Evolutionary conservation across 2,113 vertebrate species (phyloP).

Genomic region (Lontra canadensis): DNA sequence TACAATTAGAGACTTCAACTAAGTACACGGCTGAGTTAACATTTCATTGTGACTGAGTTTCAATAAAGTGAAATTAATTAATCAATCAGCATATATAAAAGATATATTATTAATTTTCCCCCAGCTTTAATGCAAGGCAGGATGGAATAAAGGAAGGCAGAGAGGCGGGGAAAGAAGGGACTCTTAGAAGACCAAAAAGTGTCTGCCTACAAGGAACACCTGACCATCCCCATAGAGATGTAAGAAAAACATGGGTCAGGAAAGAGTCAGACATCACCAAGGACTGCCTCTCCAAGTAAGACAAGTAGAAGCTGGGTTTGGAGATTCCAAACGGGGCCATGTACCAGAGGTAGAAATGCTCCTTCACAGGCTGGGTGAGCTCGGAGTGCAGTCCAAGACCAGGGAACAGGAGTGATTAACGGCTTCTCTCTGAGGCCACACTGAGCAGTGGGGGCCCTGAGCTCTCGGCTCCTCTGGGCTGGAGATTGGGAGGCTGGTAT

Average conservation of each 20-base stretch:
- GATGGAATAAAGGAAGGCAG: background rate
- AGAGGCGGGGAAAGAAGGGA: background rate
- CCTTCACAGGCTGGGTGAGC: too few relatives aligned
- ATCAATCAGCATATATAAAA: background rate
- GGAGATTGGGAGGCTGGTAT: too few relatives aligned
- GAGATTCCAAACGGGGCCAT: too few relatives aligned
- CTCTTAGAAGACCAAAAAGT: background rate
- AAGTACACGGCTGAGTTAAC: background rate
- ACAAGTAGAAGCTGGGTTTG: background rate
- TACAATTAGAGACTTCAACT: conserved; percentile 27
- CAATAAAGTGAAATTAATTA: conserved; percentile 19
- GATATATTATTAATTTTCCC: conserved; percentile 12
- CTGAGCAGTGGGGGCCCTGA: too few relatives aligned
- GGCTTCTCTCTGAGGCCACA: too few relatives aligned
- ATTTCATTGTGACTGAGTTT: background rate
- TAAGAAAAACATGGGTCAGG: background rate
- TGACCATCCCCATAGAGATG: background rate
- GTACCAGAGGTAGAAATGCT: too few relatives aligned
- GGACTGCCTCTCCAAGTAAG: background rate
- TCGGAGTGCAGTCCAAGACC: too few relatives aligned
- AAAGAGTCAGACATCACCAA: background rate
- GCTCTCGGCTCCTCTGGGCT: too few relatives aligned
- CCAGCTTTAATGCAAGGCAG: conserved; percentile 1
- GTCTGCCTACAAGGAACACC: background rate
- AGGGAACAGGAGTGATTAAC: too few relatives aligned